A percentile compares a stretch with the other conserved stretches of the same genome.
phyloP scores from a whole-genome alignment of 2,113 vertebrate species.

The Oxyruncus cristatus region DNA sequence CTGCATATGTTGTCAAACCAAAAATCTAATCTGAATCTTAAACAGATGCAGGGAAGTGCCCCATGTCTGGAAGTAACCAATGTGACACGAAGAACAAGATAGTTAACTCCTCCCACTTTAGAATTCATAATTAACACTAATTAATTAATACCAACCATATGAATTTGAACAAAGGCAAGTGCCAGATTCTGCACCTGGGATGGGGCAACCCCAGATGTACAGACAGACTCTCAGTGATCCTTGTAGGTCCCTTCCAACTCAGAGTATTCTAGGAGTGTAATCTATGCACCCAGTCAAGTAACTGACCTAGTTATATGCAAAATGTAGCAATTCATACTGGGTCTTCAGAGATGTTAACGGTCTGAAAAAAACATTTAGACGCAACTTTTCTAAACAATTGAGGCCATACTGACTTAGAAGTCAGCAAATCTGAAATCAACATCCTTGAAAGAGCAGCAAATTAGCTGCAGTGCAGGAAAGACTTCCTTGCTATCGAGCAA shows the following conservation, averaged over 20 bases:
- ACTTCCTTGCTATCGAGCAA: not conserved
- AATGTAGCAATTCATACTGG: not conserved
- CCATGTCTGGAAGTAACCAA: not conserved
- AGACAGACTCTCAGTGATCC: fast-evolving
- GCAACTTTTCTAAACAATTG: not conserved
- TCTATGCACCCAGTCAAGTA: not conserved
- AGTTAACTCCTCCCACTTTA: not conserved
- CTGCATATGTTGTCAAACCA: not conserved
- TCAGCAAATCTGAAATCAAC: not conserved
- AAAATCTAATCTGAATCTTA: not conserved
- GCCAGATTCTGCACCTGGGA: not conserved
- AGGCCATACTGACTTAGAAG: not conserved
- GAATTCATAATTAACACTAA: not conserved
- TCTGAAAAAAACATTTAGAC: not conserved
- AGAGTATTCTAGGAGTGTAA: not conserved
- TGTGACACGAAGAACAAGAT: not conserved
- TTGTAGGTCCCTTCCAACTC: not conserved
- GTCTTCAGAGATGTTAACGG: not conserved
- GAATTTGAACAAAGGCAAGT: not conserved
- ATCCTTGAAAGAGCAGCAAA: not conserved
- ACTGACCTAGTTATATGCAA: not conserved
- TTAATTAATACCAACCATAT: not conserved
- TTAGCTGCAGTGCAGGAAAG: not conserved
- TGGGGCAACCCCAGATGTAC: fast-evolving
- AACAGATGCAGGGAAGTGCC: not conserved